phyloP scores from a whole-genome alignment of 2,797 vertebrate genomes.

The Capromys pilorides region DNA sequence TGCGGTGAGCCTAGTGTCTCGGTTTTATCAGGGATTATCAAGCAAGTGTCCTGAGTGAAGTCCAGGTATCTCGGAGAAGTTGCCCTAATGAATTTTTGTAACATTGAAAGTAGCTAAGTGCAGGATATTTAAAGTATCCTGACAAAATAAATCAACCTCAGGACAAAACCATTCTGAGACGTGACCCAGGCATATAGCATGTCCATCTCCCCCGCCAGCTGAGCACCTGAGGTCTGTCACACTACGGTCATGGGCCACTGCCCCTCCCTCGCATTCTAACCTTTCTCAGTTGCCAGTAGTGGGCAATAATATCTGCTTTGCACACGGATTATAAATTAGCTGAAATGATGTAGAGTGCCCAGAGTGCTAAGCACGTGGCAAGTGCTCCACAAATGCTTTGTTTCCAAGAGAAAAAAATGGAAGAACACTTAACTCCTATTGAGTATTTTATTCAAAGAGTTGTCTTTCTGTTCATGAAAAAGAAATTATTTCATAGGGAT shows the following conservation, averaged over 20 bases:
- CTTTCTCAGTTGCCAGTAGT: not conserved
- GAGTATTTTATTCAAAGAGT: slow-evolving; percentile 49
- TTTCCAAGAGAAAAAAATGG: slow-evolving; percentile 8
- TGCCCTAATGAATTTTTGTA: not conserved
- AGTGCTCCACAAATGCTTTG: slow-evolving; percentile 15
- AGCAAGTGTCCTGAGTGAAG: not conserved
- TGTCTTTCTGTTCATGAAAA: slow-evolving; percentile 64
- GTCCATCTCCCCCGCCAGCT: not conserved
- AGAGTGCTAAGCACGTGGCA: not conserved
- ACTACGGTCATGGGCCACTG: not conserved
- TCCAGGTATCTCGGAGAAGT: not conserved
- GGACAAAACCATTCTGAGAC: not conserved
- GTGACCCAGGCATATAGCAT: accelerated
- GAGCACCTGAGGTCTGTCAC: not conserved
- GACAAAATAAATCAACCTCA: not conserved
- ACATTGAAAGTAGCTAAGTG: slow-evolving; percentile 3
- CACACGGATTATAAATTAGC: not conserved
- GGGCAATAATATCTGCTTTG: not conserved
- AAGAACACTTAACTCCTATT: slow-evolving; percentile 50
- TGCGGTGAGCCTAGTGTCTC: too few species aligned
- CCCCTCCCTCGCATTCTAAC: not conserved
- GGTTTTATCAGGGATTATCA: not conserved
- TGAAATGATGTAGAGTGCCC: not conserved
- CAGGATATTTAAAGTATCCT: not conserved
- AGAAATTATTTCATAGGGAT: slow-evolving; percentile 43